Conservation (phyloP, 2,797 vertebrate species). For the Cuniculus paca region DNA sequence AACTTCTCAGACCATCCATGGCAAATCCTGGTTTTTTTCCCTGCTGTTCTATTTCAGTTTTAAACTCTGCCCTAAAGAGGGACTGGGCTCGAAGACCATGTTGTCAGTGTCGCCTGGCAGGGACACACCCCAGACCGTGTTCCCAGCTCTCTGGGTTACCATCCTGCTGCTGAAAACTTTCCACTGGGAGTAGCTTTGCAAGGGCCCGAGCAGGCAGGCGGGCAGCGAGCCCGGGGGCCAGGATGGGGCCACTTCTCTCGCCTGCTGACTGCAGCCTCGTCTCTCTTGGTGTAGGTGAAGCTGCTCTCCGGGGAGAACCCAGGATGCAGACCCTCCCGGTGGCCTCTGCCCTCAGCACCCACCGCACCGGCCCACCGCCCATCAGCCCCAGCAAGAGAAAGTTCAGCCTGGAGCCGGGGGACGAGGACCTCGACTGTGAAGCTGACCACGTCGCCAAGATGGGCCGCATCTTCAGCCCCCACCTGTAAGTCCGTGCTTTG, state of each 20-base stretch:
- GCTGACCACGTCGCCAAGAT: slow-evolving; percentile 97
- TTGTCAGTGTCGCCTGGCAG: slow-evolving; percentile 62
- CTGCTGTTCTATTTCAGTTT: slow-evolving; percentile 7
- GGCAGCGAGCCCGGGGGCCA: background rate
- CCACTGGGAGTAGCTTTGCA: slow-evolving; percentile 13
- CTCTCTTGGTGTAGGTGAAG: slow-evolving; percentile 92
- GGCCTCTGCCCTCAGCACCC: slow-evolving; percentile 92
- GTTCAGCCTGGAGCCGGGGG: slow-evolving; percentile 94
- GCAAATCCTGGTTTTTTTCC: background rate
- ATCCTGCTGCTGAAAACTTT: background rate
- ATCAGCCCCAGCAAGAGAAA: slow-evolving; percentile 99
- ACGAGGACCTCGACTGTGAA: slow-evolving; percentile 96
- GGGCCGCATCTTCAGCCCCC: slow-evolving; percentile 95
- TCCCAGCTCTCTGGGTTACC: background rate
- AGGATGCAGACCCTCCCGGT: slow-evolving; percentile 96
- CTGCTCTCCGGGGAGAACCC: slow-evolving; percentile 96
- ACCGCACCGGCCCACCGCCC: slow-evolving; percentile 97
- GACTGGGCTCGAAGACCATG: slow-evolving; percentile 52
- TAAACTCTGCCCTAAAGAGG: slow-evolving; percentile 72
- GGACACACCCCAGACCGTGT: background rate
- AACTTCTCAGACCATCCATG: slow-evolving; percentile 42
- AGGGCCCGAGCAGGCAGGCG: background rate
- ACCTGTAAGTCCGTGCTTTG: slow-evolving; percentile 91
- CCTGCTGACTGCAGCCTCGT: slow-evolving; percentile 22
- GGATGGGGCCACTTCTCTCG: background rate